These are phyloP conservation scores for Lacanobia oleracea DNA, from an alignment of 2,888 invertebrate species.

Conservation along the genomic window DNA sequence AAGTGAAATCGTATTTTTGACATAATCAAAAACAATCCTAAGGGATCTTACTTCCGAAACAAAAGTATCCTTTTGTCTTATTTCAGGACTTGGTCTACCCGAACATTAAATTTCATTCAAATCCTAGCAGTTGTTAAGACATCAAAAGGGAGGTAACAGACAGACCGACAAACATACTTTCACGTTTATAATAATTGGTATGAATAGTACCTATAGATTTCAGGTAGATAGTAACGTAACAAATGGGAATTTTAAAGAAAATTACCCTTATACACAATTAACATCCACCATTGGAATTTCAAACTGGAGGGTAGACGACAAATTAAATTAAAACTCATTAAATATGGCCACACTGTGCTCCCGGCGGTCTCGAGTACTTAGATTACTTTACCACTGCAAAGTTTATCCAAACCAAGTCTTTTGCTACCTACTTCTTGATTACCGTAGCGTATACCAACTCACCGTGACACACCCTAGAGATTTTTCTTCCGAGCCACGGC, in stretches of 20 bases:
- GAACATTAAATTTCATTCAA: no score
- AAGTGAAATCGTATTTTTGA: no score
- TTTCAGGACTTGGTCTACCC: no score
- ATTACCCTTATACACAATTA: background rate
- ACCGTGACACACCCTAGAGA: constrained; percentile 65
- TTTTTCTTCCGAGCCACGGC: constrained; percentile 55
- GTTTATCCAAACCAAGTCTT: constrained; percentile 69
- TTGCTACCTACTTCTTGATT: constrained; percentile 64
- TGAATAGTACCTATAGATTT: no score
- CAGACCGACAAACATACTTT: no score
- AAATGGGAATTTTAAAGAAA: background rate
- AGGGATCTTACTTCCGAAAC: no score
- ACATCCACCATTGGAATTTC: constrained; percentile 17
- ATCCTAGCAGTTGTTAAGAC: no score
- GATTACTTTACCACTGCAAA: constrained; percentile 66
- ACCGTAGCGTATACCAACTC: constrained; percentile 61
- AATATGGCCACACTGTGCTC: constrained; percentile 40
- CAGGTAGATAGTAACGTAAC: no score
- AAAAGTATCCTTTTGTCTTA: no score
- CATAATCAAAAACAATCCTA: no score
- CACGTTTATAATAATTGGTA: no score
- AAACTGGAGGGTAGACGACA: constrained; percentile 30
- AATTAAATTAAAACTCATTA: constrained; percentile 58
- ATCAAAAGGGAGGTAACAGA: no score
- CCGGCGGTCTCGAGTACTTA: constrained; percentile 65